Conservation (phyloP, 2,113 vertebrate species). For the Dolichallabes microphthalmus region DNA sequence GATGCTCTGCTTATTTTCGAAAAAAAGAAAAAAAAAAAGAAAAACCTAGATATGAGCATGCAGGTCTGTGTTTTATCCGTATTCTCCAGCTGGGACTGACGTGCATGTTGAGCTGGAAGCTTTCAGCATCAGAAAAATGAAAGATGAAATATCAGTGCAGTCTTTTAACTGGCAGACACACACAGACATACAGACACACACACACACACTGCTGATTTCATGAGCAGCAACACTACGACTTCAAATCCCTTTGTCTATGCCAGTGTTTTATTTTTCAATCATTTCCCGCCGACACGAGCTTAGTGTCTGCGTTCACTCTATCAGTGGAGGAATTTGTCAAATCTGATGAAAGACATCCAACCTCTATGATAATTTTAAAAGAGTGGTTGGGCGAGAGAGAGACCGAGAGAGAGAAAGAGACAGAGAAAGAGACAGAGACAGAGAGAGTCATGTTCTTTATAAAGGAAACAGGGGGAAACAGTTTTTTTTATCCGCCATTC, state of each 20-base stretch:
- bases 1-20: neutral
- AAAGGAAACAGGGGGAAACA: neutral
- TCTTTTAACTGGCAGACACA: conserved; percentile 5
- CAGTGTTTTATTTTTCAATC: conserved; percentile 21
- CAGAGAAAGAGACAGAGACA: neutral
- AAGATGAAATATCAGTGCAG: conserved; percentile 5
- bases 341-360: conserved; percentile 58
- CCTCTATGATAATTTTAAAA: conserved; percentile 60
- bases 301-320: conserved; percentile 45
- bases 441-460: neutral
- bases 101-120: neutral
- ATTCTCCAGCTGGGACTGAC: neutral
- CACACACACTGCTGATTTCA: neutral
- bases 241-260: neutral
- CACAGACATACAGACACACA: neutral
- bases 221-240: neutral
- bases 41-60: neutral
- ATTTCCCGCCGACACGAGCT: neutral
- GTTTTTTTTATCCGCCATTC: neutral
- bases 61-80: neutral
- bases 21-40: neutral
- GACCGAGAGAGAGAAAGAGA: conserved; percentile 6
- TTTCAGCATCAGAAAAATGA: neutral
- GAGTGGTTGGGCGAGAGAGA: neutral
- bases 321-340: conserved; percentile 60